Percentiles rank a stretch among this genome's conserved stretches.
Evolutionary conservation across 64 coral and sea anemone genomes (phyloP).

Genomic region (Pocillopora damicornis): DNA sequence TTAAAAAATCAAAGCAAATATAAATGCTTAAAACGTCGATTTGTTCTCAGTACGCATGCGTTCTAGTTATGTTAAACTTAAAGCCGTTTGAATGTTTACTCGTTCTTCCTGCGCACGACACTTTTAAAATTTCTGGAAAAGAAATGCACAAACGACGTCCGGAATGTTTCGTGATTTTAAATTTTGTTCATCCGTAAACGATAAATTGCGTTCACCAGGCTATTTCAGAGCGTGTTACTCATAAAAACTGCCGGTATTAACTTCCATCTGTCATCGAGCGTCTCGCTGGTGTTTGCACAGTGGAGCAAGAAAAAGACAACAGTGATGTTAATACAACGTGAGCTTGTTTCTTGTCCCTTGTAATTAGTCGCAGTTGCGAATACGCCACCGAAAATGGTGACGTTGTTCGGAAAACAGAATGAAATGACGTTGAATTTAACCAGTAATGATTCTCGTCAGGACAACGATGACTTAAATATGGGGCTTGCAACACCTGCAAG

Average conservation of each 20-base stretch:
- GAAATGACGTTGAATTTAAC: not conserved
- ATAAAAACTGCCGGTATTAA: not conserved
- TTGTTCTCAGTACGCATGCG: constrained; percentile 5
- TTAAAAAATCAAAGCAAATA: constrained; percentile 18
- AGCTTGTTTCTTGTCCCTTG: not conserved
- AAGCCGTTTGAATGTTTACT: constrained; percentile 6
- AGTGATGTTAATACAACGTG: not conserved
- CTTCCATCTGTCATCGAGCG: not conserved
- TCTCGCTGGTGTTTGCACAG: not conserved
- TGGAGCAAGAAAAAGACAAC: not conserved
- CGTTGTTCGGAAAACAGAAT: not conserved
- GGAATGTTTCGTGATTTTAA: not conserved
- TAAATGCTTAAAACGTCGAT: not conserved
- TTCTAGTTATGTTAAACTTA: not conserved
- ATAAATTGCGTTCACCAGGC: not conserved
- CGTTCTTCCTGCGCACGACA: not conserved
- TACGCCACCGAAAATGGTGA: not conserved
- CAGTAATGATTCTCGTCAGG: not conserved
- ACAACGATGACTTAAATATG: not conserved
- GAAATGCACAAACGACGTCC: not conserved
- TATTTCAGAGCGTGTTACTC: not conserved
- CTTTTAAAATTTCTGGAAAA: not conserved
- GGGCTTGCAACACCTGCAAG: constrained; percentile 3
- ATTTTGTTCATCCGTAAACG: not conserved
- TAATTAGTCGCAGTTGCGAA: not conserved